Conservation (phyloP, 1,140 invertebrate genomes). For the Berghia stephanieae region DNA sequence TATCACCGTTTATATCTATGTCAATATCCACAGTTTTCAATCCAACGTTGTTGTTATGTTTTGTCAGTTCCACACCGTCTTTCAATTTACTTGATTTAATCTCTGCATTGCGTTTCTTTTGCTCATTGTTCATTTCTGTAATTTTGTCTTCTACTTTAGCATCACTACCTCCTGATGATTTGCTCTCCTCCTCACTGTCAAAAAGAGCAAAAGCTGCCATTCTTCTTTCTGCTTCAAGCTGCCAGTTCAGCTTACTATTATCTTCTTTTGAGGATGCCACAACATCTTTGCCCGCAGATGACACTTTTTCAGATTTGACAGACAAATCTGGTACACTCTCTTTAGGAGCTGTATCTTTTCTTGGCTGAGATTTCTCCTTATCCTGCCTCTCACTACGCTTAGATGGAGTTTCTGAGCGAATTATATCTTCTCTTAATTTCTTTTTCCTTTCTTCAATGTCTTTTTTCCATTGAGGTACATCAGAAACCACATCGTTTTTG, state of each 20-base stretch:
- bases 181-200: constrained; percentile 43
- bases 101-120: background rate
- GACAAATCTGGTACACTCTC: background rate
- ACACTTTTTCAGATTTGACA: background rate
- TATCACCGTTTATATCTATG: no score
- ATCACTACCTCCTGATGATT: background rate
- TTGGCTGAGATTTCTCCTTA: no score
- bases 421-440: constrained; percentile 14
- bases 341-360: no score
- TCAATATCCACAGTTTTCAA: no score
- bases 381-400: no score
- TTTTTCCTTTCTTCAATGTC: constrained; percentile 35
- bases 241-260: constrained; percentile 50
- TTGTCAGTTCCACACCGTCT: background rate
- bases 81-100: background rate
- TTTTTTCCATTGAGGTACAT: constrained; percentile 43
- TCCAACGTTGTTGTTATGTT: background rate
- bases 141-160: background rate
- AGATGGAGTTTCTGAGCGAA: no score
- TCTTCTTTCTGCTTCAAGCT: constrained; percentile 50
- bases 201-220: constrained; percentile 38
- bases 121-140: background rate
- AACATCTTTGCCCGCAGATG: background rate
- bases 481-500: constrained; percentile 4
- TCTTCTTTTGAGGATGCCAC: no score